These are phyloP conservation scores for Podabrus alpinus DNA, from an alignment of 2,888 invertebrate species.

Conservation along the genomic window DNA sequence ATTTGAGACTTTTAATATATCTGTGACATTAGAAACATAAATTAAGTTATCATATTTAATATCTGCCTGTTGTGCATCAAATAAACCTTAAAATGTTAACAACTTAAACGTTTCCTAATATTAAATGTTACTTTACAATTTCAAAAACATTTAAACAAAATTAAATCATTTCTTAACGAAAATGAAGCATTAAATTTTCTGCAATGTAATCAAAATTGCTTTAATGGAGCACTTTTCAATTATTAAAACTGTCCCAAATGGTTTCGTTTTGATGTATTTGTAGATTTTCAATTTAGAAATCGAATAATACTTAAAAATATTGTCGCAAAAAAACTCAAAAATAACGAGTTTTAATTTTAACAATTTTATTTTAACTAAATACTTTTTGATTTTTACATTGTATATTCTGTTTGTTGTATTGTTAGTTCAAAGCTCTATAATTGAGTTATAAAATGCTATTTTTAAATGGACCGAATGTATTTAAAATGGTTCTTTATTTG, in stretches of 20 bases:
- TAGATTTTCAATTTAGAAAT: not conserved
- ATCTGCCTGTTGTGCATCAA: not conserved
- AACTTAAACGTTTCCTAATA: not conserved
- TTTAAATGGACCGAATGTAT: not conserved
- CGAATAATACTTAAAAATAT: not conserved
- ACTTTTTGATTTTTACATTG: not conserved
- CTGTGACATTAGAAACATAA: not conserved
- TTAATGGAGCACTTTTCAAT: slow-evolving; percentile 1
- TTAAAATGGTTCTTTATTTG: not conserved
- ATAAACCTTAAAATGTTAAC: not conserved
- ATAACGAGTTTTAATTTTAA: not conserved
- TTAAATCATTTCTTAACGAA: not conserved
- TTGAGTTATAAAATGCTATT: not conserved
- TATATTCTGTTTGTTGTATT: not conserved
- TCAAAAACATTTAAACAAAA: not conserved
- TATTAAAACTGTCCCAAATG: not conserved
- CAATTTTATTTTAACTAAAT: not conserved
- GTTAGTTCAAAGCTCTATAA: not conserved
- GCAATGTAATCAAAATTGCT: not conserved
- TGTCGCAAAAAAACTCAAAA: not conserved
- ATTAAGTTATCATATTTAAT: not conserved
- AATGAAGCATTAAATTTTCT: not conserved
- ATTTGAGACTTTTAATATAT: not conserved
- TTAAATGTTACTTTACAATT: not conserved
- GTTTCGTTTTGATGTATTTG: slow-evolving; percentile 4